Evolutionary conservation across 1,140 invertebrate species (phyloP).

Genomic region (Sarcophaga peregrina): DNA sequence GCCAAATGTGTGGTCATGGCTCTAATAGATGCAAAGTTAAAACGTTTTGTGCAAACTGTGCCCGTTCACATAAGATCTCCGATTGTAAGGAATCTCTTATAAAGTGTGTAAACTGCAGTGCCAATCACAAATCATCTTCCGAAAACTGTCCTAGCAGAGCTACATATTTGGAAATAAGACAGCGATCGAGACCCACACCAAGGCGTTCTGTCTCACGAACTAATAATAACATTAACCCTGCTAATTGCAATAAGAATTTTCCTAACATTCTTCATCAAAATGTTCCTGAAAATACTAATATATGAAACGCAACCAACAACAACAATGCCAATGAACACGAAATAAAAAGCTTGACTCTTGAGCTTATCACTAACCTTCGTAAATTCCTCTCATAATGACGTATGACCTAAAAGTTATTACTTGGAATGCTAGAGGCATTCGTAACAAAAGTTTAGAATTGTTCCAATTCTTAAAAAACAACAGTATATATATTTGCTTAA

Average conservation of each 20-base stretch:
- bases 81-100: not conserved
- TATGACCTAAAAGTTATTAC: too few relatives aligned
- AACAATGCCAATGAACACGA: not conserved
- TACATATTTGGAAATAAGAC: not conserved
- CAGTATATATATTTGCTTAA: not conserved
- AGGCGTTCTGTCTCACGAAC: not conserved
- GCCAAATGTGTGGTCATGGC: not conserved
- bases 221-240: too few relatives aligned
- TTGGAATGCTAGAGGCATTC: not conserved
- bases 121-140: not conserved
- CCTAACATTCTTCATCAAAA: too few relatives aligned
- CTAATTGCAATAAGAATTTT: too few relatives aligned
- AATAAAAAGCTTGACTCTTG: not conserved
- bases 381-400: not conserved
- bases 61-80: not conserved
- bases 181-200: not conserved
- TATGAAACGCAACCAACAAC: too few relatives aligned
- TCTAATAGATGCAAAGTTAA: not conserved
- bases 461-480: not conserved
- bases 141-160: not conserved
- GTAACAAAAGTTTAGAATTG: not conserved
- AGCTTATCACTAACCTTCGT: not conserved
- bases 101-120: conserved; percentile 7
- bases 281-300: too few relatives aligned
- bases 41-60: not conserved